phyloP scores from a whole-genome alignment of 1,140 invertebrate genomes.

The Ips typographus region DNA sequence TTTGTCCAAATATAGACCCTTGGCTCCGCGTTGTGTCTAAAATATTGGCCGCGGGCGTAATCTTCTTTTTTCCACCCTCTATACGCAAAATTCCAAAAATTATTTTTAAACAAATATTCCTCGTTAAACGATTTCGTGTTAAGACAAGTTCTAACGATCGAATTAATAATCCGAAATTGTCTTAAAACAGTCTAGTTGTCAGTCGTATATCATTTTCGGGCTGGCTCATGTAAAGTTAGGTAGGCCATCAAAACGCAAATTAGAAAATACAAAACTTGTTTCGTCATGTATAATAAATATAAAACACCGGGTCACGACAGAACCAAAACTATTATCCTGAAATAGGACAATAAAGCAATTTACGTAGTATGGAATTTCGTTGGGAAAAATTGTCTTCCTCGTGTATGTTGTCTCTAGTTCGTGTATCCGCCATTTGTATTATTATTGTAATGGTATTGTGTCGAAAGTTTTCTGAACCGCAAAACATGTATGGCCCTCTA shows the following conservation, averaged over 20 bases:
- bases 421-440: neutral
- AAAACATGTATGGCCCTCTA: too few relatives aligned
- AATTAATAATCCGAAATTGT: conserved; percentile 23
- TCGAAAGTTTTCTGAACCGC: too few relatives aligned
- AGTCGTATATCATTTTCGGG: conserved; percentile 23
- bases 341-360: conserved; percentile 35
- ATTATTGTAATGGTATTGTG: too few relatives aligned
- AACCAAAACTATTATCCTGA: conserved; percentile 31
- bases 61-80: too few relatives aligned
- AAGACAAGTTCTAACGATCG: conserved; percentile 3
- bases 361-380: conserved; percentile 19
- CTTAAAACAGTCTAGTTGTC: conserved; percentile 17
- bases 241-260: conserved; percentile 28
- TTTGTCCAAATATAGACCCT: too few relatives aligned
- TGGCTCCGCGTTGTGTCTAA: too few relatives aligned
- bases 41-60: too few relatives aligned
- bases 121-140: neutral
- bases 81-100: too few relatives aligned
- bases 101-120: neutral
- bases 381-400: neutral
- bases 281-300: conserved; percentile 33
- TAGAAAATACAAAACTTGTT: conserved; percentile 33
- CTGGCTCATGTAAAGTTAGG: conserved; percentile 23
- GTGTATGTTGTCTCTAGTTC: neutral
- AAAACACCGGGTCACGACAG: conserved; percentile 32